phyloP scores from a whole-genome alignment of 2,888 invertebrate species.

The Tiliacea citrago region DNA sequence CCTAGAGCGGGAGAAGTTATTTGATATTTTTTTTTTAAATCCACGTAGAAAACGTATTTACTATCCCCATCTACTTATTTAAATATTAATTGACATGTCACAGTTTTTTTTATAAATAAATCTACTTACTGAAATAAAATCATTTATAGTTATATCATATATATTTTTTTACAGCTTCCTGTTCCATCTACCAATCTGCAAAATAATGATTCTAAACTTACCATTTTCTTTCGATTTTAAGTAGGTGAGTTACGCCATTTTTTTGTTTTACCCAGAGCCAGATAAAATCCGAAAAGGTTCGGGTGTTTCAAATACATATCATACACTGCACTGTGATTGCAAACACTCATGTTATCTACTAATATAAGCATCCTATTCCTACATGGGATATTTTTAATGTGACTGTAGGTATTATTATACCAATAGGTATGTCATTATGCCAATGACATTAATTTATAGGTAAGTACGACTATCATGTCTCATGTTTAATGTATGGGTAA shows the following conservation, averaged over 20 bases:
- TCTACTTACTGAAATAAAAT: background rate
- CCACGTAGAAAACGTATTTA: too few species aligned
- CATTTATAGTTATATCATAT: background rate
- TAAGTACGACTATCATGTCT: constrained; percentile 20
- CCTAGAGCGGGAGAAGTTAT: too few species aligned
- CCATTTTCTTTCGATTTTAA: background rate
- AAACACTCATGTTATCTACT: background rate
- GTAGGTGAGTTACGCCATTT: background rate
- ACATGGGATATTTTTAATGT: constrained; percentile 4
- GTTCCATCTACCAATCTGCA: background rate
- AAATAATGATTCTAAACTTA: background rate
- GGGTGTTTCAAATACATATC: background rate
- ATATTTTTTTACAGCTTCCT: background rate
- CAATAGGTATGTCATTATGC: constrained; percentile 33
- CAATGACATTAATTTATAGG: constrained; percentile 40
- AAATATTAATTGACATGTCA: too few species aligned
- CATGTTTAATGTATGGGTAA: constrained; percentile 40
- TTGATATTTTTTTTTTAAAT: too few species aligned
- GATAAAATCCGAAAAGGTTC: too few species aligned
- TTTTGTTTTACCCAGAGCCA: background rate
- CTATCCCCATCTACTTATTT: too few species aligned
- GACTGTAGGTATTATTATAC: background rate
- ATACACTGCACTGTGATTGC: background rate
- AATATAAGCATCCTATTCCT: background rate
- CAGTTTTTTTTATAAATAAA: too few species aligned